Percentiles rank a stretch among this genome's conserved stretches.
phyloP scores from a whole-genome alignment of 1,140 invertebrate genomes.

The Patella vulgata region DNA sequence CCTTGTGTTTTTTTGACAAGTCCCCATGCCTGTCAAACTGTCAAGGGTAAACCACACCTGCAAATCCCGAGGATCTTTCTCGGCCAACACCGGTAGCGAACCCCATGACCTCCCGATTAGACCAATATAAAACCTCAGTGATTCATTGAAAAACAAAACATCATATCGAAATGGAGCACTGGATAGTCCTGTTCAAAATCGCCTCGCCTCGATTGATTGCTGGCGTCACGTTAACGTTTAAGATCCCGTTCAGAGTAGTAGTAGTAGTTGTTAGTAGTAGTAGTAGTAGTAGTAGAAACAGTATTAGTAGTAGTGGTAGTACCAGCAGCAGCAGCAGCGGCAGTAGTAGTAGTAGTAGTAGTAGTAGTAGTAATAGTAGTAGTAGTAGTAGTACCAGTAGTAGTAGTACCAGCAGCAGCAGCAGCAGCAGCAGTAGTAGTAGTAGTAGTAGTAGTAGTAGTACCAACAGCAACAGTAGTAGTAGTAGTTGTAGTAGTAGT shows the following conservation, averaged over 20 bases:
- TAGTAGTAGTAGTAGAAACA: constrained; percentile 7
- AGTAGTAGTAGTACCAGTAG: constrained; percentile 1
- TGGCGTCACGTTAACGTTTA: too few relatives aligned
- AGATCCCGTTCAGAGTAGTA: background rate
- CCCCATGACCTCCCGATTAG: too few relatives aligned
- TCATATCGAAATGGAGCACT: too few relatives aligned
- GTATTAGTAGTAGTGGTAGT: constrained; percentile 7
- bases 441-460: background rate
- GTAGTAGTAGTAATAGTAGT: constrained; percentile 6
- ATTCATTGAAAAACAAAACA: too few relatives aligned
- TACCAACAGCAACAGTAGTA: constrained; percentile 3
- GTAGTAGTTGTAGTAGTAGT: background rate
- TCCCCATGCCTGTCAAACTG: too few relatives aligned
- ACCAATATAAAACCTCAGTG: too few relatives aligned
- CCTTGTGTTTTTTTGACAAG: too few relatives aligned
- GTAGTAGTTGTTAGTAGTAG: constrained; percentile 6
- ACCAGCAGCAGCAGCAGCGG: constrained; percentile 1
- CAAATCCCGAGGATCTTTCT: too few relatives aligned
- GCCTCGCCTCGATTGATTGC: too few relatives aligned
- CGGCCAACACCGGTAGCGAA: too few relatives aligned
- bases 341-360: constrained; percentile 9
- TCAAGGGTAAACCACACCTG: too few relatives aligned
- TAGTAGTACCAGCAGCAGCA: background rate
- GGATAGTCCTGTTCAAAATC: too few relatives aligned
- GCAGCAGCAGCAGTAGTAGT: constrained; percentile 3